Evolutionary conservation across 2,113 vertebrate genomes (phyloP).

Genomic region (Boleophthalmus pectinirostris): DNA sequence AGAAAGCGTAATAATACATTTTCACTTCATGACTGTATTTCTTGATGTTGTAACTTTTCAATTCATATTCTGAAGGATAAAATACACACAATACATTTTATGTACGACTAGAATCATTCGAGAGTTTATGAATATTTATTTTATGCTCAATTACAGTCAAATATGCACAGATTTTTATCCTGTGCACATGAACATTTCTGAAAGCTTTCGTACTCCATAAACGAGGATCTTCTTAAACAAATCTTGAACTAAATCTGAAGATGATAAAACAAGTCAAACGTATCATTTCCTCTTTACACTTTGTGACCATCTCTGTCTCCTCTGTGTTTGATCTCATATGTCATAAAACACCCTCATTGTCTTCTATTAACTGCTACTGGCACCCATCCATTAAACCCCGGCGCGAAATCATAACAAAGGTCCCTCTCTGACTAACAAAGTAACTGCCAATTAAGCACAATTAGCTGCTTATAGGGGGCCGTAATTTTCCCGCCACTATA

Average conservation of each 20-base stretch:
- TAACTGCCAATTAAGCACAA: conserved; percentile 41
- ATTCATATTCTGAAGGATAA: too few relatives aligned
- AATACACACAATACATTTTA: too few relatives aligned
- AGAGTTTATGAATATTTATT: too few relatives aligned
- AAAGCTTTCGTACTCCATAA: too few relatives aligned
- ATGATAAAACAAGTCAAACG: neutral
- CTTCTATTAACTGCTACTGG: conserved; percentile 11
- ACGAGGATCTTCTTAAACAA: too few relatives aligned
- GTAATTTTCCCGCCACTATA: conserved; percentile 15
- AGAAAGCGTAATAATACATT: too few relatives aligned
- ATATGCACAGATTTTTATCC: too few relatives aligned
- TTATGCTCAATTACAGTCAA: too few relatives aligned
- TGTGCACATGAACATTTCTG: too few relatives aligned
- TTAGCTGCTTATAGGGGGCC: conserved; percentile 31
- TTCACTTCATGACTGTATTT: too few relatives aligned
- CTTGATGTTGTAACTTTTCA: too few relatives aligned
- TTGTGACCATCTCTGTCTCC: neutral
- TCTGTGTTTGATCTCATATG: neutral
- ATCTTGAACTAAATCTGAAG: neutral
- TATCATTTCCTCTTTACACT: neutral
- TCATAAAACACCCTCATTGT: neutral
- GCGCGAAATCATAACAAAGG: conserved; percentile 11
- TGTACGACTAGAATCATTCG: too few relatives aligned
- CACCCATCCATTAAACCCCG: conserved; percentile 10
- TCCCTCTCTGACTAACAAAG: conserved; percentile 23